phyloP scores from a whole-genome alignment of 2,797 vertebrate genomes.

The Crenichthys baileyi region DNA sequence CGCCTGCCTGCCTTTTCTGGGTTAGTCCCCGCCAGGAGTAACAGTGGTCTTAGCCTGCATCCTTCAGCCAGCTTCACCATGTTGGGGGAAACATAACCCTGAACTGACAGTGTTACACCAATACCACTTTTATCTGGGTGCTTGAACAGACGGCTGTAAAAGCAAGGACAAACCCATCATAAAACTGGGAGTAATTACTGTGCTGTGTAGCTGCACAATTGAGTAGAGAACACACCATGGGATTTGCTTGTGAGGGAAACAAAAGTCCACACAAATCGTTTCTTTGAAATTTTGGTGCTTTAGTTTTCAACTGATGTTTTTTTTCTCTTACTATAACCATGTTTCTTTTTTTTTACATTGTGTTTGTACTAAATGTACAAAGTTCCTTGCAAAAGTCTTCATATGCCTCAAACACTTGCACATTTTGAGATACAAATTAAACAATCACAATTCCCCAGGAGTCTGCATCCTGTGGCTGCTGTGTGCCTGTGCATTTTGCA shows the following conservation, averaged over 20 bases:
- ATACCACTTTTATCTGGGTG: conserved; percentile 29
- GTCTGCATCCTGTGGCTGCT: neutral
- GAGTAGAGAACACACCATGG: conserved; percentile 29
- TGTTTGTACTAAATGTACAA: neutral
- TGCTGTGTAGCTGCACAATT: conserved; percentile 16
- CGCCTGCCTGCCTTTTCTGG: conserved; percentile 69
- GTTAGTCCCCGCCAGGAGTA: conserved; percentile 68
- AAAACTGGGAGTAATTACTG: conserved; percentile 26
- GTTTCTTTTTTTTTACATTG: conserved; percentile 10
- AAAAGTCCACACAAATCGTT: conserved; percentile 35
- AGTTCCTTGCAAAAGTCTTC: neutral
- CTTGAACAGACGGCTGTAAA: conserved; percentile 28
- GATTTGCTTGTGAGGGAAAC: conserved; percentile 30
- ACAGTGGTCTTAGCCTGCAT: conserved; percentile 51
- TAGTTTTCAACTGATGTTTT: conserved; percentile 30
- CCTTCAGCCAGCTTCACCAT: conserved; percentile 51
- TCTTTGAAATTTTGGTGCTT: conserved; percentile 39
- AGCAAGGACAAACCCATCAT: conserved; percentile 21
- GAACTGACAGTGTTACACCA: conserved; percentile 23
- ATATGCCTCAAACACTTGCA: neutral
- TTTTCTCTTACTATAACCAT: neutral
- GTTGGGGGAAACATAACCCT: conserved; percentile 26
- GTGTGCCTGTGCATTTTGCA: too few species aligned
- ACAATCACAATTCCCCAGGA: neutral
- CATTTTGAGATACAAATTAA: neutral